Conservation (phyloP, 1,140 invertebrate species). For the Hycleus phaleratus region DNA sequence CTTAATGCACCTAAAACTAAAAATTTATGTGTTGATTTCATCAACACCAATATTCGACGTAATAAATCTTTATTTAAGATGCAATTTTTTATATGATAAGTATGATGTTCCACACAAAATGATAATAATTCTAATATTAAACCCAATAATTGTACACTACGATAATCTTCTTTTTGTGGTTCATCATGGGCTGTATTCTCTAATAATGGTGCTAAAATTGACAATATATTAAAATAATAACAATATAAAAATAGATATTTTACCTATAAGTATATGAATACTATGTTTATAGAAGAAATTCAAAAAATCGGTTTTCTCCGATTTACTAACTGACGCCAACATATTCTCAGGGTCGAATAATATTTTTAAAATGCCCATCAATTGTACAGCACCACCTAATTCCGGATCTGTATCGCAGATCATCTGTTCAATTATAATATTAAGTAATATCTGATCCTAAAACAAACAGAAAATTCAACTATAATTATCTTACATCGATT, state of each 20-base stretch:
- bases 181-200: constrained; percentile 83
- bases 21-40: constrained; percentile 98
- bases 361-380: constrained; percentile 88
- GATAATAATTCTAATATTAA: constrained; percentile 91
- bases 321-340: constrained; percentile 87
- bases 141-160: constrained; percentile 90
- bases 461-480: neutral
- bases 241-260: constrained; percentile 26
- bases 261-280: constrained; percentile 89
- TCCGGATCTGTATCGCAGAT: constrained; percentile 79
- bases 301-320: constrained; percentile 96
- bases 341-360: constrained; percentile 98
- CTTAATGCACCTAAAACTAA: constrained; percentile 91
- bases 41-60: constrained; percentile 86
- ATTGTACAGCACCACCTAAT: constrained; percentile 90
- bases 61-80: constrained; percentile 95
- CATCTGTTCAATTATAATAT: constrained; percentile 97
- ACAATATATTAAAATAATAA: neutral
- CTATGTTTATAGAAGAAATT: constrained; percentile 99
- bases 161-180: constrained; percentile 87
- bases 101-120: constrained; percentile 99
- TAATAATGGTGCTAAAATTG: constrained; percentile 68
- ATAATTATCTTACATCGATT: too few species aligned
- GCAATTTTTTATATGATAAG: constrained; percentile 97
- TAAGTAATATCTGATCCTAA: constrained; percentile 88